Evolutionary conservation across 92 coral and sea anemone genomes (phyloP), one percentile per base, ranked within the genome.

Genomic region (Zoanthus gigantus): DNA sequence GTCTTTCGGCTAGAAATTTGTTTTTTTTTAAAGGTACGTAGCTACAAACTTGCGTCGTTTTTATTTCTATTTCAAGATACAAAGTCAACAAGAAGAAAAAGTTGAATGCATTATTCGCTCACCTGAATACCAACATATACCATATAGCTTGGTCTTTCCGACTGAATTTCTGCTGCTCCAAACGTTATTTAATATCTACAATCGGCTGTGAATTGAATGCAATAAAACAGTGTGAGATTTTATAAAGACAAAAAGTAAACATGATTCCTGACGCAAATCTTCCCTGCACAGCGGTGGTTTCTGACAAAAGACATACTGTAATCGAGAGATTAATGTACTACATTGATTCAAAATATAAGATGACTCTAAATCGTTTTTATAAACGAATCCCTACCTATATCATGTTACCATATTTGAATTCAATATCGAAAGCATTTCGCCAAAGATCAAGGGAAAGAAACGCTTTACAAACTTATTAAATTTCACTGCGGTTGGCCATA

Each of bases 391-490:
- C 58, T 44, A 42, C 28, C 79, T 15, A 47, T 10, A 32, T 57
- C 50, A 44, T 17, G 69, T 32, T 58, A 79, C 57, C 34, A 50
- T 53, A 42, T 66, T 79, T 29, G 34, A 79, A 60, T 37, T 78
- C 31, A 68, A 78, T 42, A 16, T 13, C 57, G 44, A 29, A 7
- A 28, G 32, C 52, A 9, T 9, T 23, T 9, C 50, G 13, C 15
- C 17, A 57, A 3, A 42, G 1, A 50, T 4, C 6, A 60, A 79
- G n/a, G 83, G 23, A 23, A 23, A 23, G 23, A 23, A 60, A 29
- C 71, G 7, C 17, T 68, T 7, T 5, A 52, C 23, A 69, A 79
- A 31, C 58, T 79, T 57, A 79, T 79, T 79, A 58, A 79, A 37
- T 34, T 60, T 79, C 72, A n/a, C 72, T 9, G 79, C 79, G 47